A percentile compares a stretch with the other conserved stretches of the same genome.
Conservation (phyloP, 2,888 invertebrate species). For the Limenitis camilla region DNA sequence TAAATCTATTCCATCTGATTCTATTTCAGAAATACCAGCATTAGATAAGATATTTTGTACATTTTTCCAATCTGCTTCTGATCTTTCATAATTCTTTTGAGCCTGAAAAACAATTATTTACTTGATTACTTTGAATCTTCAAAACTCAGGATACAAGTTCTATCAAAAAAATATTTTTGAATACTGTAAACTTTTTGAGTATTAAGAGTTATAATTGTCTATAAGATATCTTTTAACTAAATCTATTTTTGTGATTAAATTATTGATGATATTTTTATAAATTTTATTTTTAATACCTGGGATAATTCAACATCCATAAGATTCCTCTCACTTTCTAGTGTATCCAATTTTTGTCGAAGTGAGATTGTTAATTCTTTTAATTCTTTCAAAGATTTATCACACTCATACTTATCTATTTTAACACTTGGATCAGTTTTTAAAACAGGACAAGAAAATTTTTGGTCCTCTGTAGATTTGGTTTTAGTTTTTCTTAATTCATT, state of each 20-base stretch:
- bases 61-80: conserved; percentile 67
- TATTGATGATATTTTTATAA: not conserved
- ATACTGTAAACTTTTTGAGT: no score
- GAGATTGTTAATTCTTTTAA: conserved; percentile 58
- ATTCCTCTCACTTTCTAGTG: conserved; percentile 58
- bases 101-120: conserved; percentile 37
- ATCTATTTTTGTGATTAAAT: no score
- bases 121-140: no score
- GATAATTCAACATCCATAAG: conserved; percentile 59
- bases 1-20: no score
- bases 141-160: no score
- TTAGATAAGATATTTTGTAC: conserved; percentile 50
- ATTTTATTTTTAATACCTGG: conserved; percentile 38
- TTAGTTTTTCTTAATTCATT: conserved; percentile 26
- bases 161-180: no score
- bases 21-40: conserved; percentile 47
- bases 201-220: no score
- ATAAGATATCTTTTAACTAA: no score
- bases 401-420: conserved; percentile 26
- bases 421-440: conserved; percentile 16
- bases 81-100: no score
- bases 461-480: conserved; percentile 4
- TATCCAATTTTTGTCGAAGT: conserved; percentile 55
- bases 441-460: no score
- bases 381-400: conserved; percentile 50